Evolutionary conservation across 2,888 invertebrate genomes (phyloP), one percentile per base, ranked within the genome.

Genomic region (Ophioninae sp.): DNA sequence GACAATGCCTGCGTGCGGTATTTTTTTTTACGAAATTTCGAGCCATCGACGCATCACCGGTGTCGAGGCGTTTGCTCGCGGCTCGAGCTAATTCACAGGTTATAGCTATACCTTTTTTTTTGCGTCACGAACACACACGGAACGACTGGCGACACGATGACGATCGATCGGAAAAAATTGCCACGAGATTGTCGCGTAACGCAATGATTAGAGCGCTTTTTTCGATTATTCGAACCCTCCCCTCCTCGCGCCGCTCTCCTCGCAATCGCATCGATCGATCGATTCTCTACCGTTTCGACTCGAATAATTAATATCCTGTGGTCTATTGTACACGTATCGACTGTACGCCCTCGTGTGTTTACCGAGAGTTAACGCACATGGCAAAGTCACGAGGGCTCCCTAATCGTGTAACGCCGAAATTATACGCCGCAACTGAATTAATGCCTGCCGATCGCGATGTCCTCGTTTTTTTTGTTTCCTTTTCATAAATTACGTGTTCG

Each of bases 81-180:
- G 74, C 13, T 30, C 64, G 50, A 72, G 70, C 50, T 73, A 62
- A 73, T 82, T 81, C 79, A 44, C 81, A 83, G 83, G 84, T 83
- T 76, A 76, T 76, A 57, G 68, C 37, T 68, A 68, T 65, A 56
- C 13, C 13, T 39, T n/a, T 59, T 39, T 76, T 7, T 76, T 83
- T 84, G 79, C 85, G 83, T 85, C 82, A 83, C 74, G 81, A 76
- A 84, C 74, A 70, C 78, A 64, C 65, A 61, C 30, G 30, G 30
- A 30, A 50, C 77, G 44, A 44, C 70, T 64, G 13, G 50, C 50
- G 50, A 50, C 78, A 50, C 62, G 56, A 30, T 30, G 30, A 72
- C 80, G 86, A 86, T 86, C 86, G 86, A 86, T 86, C 78, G 82
- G 13, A 59, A 56, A 77, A 78, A 81, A 82, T 84, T 70, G 79